Evolutionary conservation across 2,113 vertebrate genomes (phyloP).

Genomic region (Tricholaema leucomelas): DNA sequence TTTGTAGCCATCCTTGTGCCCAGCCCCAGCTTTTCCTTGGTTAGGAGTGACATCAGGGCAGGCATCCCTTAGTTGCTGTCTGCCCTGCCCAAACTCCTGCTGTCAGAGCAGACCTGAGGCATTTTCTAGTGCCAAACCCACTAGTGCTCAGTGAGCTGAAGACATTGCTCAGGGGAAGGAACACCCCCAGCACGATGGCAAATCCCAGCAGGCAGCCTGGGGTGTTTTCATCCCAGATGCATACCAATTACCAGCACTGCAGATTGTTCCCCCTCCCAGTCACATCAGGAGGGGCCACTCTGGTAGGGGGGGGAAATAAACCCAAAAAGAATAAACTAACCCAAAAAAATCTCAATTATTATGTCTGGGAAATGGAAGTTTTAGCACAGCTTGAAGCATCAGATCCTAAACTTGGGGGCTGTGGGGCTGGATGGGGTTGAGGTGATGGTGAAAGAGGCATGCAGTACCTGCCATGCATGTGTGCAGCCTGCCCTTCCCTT

Average conservation of each 20-base stretch:
- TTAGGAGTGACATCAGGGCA: fast-evolving
- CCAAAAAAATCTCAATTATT: background rate
- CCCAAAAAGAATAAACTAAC: background rate
- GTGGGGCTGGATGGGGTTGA: background rate
- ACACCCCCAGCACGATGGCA: background rate
- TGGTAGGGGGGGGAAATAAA: background rate
- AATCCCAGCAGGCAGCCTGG: constrained; percentile 30
- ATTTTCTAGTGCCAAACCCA: background rate
- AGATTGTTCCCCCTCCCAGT: background rate
- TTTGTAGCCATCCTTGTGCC: background rate
- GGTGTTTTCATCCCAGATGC: constrained; percentile 37
- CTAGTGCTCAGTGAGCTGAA: background rate
- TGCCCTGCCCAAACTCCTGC: background rate
- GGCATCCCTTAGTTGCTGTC: background rate
- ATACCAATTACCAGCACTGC: constrained; percentile 5
- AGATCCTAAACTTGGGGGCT: background rate
- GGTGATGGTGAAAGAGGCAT: background rate
- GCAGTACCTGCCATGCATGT: too few relatives aligned
- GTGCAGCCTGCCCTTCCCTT: background rate
- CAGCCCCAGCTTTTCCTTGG: background rate
- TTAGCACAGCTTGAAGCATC: background rate
- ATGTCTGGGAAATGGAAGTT: background rate
- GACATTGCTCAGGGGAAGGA: background rate
- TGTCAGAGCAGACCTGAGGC: background rate
- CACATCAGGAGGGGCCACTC: background rate